A percentile compares a stretch with the other conserved stretches of the same genome.
Evolutionary conservation across 2,113 vertebrate species (phyloP).

Genomic region (Cyprinodon tularosa): DNA sequence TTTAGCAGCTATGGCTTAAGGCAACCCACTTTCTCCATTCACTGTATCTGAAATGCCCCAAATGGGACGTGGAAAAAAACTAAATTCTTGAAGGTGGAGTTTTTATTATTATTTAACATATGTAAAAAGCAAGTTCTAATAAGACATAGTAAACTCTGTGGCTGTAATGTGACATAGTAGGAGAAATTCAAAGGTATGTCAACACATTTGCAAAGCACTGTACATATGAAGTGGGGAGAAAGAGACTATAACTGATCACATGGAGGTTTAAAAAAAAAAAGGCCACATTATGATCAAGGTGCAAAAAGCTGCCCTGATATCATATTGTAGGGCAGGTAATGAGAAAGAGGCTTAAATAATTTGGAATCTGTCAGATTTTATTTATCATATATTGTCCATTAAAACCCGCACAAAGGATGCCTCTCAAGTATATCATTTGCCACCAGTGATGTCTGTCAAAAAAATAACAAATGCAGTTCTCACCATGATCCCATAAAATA

Average conservation of each 20-base stretch:
- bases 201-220: background rate
- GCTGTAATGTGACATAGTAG: background rate
- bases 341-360: background rate
- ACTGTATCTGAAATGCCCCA: too few relatives aligned
- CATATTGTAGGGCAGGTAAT: background rate
- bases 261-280: background rate
- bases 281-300: background rate
- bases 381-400: background rate
- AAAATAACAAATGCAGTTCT: background rate
- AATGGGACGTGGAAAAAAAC: too few relatives aligned
- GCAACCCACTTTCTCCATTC: too few relatives aligned
- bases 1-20: too few relatives aligned
- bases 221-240: background rate
- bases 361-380: background rate
- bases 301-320: background rate
- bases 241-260: background rate
- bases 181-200: background rate
- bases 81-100: too few relatives aligned
- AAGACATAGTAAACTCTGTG: background rate
- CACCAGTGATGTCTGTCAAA: background rate
- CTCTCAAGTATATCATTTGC: background rate
- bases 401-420: background rate
- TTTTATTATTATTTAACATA: too few relatives aligned
- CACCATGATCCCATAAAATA: background rate
- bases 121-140: background rate